Percentiles rank a stretch among this genome's conserved stretches.
Evolutionary conservation across 1,140 invertebrate genomes (phyloP).

Genomic region (Drosophila bocki): DNA sequence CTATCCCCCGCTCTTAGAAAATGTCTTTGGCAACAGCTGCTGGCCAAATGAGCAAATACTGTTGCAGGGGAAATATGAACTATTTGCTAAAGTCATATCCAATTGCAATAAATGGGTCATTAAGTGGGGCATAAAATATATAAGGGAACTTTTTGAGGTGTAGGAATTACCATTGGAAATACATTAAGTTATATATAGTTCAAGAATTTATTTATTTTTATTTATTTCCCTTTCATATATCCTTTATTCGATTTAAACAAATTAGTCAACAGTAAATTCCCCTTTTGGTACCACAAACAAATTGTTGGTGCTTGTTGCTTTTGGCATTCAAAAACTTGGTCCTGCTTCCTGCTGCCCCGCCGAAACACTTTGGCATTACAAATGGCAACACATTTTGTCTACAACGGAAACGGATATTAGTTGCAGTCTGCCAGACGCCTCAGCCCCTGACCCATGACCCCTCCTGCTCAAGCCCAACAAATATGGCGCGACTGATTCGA

Average conservation of each 20-base stretch:
- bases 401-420: slow-evolving; percentile 84
- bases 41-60: slow-evolving; percentile 13
- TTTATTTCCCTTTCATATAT: too few relatives aligned
- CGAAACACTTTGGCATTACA: slow-evolving; percentile 76
- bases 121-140: not conserved
- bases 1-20: not conserved
- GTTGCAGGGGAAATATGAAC: slow-evolving; percentile 5
- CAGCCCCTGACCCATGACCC: slow-evolving; percentile 16
- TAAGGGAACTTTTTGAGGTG: not conserved
- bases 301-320: slow-evolving; percentile 57
- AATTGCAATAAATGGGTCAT: slow-evolving; percentile 10
- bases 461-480: slow-evolving; percentile 9
- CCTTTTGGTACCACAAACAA: slow-evolving; percentile 29
- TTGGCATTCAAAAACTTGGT: slow-evolving; percentile 33
- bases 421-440: slow-evolving; percentile 64
- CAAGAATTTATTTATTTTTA: too few relatives aligned
- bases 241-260: not conserved
- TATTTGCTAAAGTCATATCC: slow-evolving; percentile 2
- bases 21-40: slow-evolving; percentile 40
- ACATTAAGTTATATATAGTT: not conserved
- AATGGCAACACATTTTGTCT: slow-evolving; percentile 84
- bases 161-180: slow-evolving; percentile 5
- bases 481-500: slow-evolving; percentile 48
- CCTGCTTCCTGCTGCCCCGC: slow-evolving; percentile 33
- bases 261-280: slow-evolving; percentile 12